A percentile compares a stretch with the other conserved stretches of the same genome.
Evolutionary conservation across 2,113 vertebrate genomes (phyloP).

Genomic region (Otus sunia): DNA sequence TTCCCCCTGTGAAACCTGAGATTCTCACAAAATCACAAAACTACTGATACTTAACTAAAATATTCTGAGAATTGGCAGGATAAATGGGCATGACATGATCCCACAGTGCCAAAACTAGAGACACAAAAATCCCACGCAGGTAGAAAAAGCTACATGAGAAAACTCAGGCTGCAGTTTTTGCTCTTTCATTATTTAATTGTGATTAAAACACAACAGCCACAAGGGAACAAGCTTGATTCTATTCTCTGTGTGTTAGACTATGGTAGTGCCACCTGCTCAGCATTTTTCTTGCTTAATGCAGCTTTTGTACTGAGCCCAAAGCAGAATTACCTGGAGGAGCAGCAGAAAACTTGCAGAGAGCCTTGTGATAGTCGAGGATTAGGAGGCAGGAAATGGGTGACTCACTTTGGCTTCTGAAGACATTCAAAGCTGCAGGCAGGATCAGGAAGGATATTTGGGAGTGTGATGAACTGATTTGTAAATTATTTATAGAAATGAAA

Average conservation of each 20-base stretch:
- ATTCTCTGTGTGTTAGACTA: background rate
- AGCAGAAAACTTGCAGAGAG: background rate
- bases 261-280: background rate
- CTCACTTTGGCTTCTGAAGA: background rate
- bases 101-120: background rate
- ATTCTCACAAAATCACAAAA: background rate
- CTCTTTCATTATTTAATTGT: conserved; percentile 19
- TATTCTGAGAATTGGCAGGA: background rate
- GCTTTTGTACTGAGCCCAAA: background rate
- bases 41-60: background rate
- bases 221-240: background rate
- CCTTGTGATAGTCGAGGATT: background rate
- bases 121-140: background rate
- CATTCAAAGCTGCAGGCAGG: background rate
- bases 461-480: background rate
- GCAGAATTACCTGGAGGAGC: background rate
- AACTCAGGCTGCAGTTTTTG: background rate
- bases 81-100: background rate
- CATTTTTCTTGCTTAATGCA: background rate
- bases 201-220: background rate
- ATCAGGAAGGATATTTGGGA: background rate
- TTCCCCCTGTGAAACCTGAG: background rate
- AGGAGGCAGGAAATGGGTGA: background rate
- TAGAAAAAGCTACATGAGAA: background rate
- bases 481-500: background rate